Evolutionary conservation across 2,113 vertebrate species (phyloP).

Genomic region (Mohoua ochrocephala): DNA sequence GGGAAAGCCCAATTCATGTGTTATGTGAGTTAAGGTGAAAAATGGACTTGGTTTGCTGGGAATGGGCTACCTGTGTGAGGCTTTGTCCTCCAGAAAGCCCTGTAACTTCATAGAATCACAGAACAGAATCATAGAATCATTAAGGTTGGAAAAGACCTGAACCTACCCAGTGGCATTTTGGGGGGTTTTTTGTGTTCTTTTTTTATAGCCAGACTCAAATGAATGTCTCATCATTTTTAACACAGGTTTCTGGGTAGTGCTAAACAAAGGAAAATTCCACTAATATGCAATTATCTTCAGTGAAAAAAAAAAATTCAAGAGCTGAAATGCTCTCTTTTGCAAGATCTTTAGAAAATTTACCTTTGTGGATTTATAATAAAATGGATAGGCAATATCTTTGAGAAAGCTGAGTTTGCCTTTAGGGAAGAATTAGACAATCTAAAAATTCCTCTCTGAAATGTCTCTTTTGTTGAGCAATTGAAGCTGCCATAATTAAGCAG

Average conservation of each 20-base stretch:
- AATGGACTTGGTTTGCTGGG: fast-evolving
- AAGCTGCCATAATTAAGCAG: conserved; percentile 14
- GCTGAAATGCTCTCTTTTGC: neutral
- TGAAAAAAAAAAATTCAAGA: neutral
- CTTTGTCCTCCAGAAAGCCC: neutral
- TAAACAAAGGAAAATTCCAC: neutral
- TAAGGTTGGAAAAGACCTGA: neutral
- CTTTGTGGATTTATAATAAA: neutral
- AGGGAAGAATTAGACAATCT: neutral
- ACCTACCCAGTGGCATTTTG: neutral
- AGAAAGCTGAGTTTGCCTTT: conserved; percentile 4
- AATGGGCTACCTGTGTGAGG: neutral
- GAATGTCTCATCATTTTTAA: neutral
- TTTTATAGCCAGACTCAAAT: neutral
- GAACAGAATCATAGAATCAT: neutral
- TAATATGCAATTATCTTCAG: neutral
- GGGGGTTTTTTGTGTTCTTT: neutral
- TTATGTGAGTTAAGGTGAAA: neutral
- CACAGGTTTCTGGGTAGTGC: neutral
- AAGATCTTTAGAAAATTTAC: conserved; percentile 3
- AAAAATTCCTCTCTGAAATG: conserved; percentile 32
- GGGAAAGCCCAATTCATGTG: neutral
- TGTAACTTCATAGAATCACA: neutral
- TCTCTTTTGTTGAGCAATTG: conserved; percentile 36
- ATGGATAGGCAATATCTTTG: neutral